A percentile compares a stretch with the other conserved stretches of the same genome.
phyloP scores from a whole-genome alignment of 2,113 vertebrate genomes.

The Tinamus guttatus region DNA sequence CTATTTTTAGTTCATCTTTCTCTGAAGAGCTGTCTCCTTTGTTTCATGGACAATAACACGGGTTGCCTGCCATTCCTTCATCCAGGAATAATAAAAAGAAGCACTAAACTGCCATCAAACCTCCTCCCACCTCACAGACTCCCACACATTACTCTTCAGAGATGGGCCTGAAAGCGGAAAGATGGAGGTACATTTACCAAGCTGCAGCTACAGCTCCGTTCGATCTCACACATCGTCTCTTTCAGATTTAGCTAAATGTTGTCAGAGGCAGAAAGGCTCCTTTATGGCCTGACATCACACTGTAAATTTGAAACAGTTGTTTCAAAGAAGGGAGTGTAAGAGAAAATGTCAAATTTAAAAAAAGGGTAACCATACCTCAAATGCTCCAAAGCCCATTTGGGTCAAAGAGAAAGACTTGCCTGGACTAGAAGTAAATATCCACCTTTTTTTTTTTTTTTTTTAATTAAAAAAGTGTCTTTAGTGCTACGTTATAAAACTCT shows the following conservation, averaged over 20 bases:
- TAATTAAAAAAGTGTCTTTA: not conserved
- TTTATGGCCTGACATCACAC: fast-evolving
- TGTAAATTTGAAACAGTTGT: not conserved
- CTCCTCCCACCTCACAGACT: not conserved
- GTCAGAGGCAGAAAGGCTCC: not conserved
- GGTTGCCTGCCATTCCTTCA: not conserved
- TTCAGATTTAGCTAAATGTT: not conserved
- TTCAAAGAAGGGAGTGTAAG: not conserved
- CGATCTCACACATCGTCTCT: not conserved
- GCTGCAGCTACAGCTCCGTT: not conserved
- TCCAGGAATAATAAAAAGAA: not conserved
- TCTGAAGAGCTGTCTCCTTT: not conserved
- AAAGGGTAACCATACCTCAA: not conserved
- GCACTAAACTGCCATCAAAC: not conserved
- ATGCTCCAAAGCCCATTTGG: not conserved
- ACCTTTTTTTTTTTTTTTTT: not conserved
- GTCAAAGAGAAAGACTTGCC: not conserved
- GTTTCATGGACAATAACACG: not conserved
- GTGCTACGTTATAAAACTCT: not conserved
- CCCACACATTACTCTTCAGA: not conserved
- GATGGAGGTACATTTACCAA: not conserved
- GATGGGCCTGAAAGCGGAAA: not conserved
- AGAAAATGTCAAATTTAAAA: not conserved
- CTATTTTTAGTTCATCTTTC: not conserved
- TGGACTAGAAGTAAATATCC: not conserved